Percentiles rank a stretch among this genome's conserved stretches.
These are phyloP conservation scores for Ibycter americanus DNA, from an alignment of 2,797 vertebrate species.

Conservation along the genomic window DNA sequence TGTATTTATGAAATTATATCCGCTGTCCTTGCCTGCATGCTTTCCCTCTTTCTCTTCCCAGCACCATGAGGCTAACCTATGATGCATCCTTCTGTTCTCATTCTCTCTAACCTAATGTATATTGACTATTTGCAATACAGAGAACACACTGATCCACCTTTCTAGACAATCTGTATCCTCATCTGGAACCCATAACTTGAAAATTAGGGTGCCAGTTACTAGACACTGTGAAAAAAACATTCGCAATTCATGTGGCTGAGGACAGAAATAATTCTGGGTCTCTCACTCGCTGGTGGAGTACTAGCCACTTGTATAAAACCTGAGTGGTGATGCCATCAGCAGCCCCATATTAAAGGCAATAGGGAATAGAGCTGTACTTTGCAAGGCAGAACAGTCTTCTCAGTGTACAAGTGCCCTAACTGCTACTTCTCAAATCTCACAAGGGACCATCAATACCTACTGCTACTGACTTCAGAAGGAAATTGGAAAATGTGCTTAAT, in stretches of 20 bases:
- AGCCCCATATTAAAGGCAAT: rapidly evolving
- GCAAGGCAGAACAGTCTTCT: neutral
- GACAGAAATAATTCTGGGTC: neutral
- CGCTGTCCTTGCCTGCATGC: neutral
- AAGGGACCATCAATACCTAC: neutral
- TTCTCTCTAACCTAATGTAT: neutral
- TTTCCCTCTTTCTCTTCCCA: neutral
- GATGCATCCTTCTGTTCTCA: neutral
- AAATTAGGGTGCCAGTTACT: neutral
- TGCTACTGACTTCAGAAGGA: neutral
- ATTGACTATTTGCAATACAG: neutral
- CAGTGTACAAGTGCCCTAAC: neutral
- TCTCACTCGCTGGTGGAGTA: neutral
- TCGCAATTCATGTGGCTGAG: neutral
- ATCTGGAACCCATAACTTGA: neutral
- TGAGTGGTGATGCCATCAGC: neutral
- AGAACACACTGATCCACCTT: neutral
- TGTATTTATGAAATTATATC: neutral
- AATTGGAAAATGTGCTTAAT: neutral
- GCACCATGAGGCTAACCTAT: neutral
- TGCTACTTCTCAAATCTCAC: neutral
- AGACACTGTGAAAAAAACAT: neutral
- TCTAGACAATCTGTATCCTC: neutral
- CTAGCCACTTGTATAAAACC: neutral
- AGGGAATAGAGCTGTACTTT: neutral